phyloP scores from a whole-genome alignment of 2,113 vertebrate species.

The Azemiops feae region DNA sequence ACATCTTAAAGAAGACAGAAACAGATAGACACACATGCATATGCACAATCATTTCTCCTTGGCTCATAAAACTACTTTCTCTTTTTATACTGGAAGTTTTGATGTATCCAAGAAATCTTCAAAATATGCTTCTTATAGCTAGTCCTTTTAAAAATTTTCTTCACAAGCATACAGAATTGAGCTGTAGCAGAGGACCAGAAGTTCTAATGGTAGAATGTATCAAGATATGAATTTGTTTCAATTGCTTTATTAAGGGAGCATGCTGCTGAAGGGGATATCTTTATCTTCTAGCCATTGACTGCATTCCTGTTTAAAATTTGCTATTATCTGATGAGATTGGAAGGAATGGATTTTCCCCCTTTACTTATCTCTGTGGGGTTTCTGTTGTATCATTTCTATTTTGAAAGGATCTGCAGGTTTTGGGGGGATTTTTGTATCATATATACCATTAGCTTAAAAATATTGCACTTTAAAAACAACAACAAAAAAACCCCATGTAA shows the following conservation, averaged over 20 bases:
- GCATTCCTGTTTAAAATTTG: conserved; percentile 49
- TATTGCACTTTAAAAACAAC: not conserved
- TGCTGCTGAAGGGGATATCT: conserved; percentile 48
- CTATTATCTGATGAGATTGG: conserved; percentile 48
- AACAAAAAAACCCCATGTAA: no score
- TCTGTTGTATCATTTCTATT: conserved; percentile 48
- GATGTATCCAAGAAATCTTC: conserved; percentile 3
- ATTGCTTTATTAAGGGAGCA: conserved; percentile 41
- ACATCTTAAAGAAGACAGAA: conserved; percentile 36
- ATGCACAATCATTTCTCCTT: not conserved
- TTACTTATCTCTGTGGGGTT: conserved; percentile 22
- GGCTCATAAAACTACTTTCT: not conserved
- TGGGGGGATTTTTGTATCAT: not conserved
- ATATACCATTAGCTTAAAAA: conserved; percentile 12
- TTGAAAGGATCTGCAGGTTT: conserved; percentile 47
- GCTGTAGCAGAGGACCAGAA: conserved; percentile 42
- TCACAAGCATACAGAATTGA: conserved; percentile 32
- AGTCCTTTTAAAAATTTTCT: conserved; percentile 10
- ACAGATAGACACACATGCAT: not conserved
- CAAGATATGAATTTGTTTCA: conserved; percentile 54
- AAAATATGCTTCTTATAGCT: conserved; percentile 13
- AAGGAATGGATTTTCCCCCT: conserved; percentile 6
- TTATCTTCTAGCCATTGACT: conserved; percentile 55
- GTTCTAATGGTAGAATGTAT: conserved; percentile 41
- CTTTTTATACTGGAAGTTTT: conserved; percentile 22